Percentiles rank a stretch among this genome's conserved stretches.
Evolutionary conservation across 2,888 invertebrate genomes (phyloP).

Genomic region (Onchidella celtica): DNA sequence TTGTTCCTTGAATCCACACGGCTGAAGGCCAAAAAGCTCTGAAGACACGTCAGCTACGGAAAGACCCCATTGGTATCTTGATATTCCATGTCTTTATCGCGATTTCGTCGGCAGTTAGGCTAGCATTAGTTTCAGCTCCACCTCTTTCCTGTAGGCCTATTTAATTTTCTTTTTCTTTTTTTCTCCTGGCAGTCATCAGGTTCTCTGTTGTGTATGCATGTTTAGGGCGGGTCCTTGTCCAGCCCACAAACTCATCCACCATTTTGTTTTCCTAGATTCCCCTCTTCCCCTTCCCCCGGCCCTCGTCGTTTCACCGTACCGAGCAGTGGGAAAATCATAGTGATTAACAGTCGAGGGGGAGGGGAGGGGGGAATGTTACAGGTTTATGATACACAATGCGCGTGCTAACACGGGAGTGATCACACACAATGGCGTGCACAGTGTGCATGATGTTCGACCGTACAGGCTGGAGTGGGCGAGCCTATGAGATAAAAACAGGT

Average conservation of each 20-base stretch:
- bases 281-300: background rate
- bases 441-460: slow-evolving; percentile 1
- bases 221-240: background rate
- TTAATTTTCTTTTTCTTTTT: no score
- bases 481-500: slow-evolving; percentile 21
- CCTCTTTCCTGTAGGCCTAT: no score
- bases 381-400: background rate
- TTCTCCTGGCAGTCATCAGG: no score
- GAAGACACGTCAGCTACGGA: no score
- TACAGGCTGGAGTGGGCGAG: slow-evolving; percentile 23
- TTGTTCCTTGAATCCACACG: no score
- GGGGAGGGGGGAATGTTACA: background rate
- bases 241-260: background rate
- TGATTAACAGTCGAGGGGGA: slow-evolving; percentile 1
- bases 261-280: background rate
- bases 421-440: background rate
- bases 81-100: no score
- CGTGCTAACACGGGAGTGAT: background rate
- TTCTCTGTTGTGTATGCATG: no score
- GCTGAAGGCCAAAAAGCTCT: no score
- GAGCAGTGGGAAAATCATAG: slow-evolving; percentile 6
- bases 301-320: background rate
- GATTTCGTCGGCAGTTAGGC: no score
- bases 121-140: no score
- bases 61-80: no score